Evolutionary conservation across 2,888 invertebrate genomes (phyloP), one percentile per base, ranked within the genome.

Genomic region (Teinopalpus imperialis): DNA sequence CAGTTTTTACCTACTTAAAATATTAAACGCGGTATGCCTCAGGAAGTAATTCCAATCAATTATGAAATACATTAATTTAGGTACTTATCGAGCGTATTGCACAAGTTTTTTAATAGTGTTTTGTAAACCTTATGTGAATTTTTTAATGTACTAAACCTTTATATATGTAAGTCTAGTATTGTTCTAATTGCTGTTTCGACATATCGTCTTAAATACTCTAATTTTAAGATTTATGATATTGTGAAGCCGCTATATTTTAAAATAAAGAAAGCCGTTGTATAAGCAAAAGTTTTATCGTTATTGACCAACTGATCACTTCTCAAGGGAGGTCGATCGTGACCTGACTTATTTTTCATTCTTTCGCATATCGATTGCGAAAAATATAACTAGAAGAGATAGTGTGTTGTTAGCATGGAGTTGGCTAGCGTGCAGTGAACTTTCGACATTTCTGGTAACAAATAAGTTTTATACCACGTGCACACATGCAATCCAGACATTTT

Each of bases 191-290:
- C 80, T 88, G 83, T 88, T 87, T 73, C 68, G 75, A 88, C 88
- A 88, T 88, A 88, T 88, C 88, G 85, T 85, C 83, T 81, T 58
- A 56, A 54, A 75, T 80, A 78, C 74, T 74, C 75, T 87, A 85
- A 69, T 76, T 71, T 63, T 88, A 88, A 87, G 87, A 71, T 81
- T 47, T 73, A 77, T 75, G 67, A 78, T 82, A 87, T 87, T 88
- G 87, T 88, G 86, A 88, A 85, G 81, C 81, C 81, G 80, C 83
- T 87, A 85, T 87, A 86, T 87, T 87, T 88, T 85, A 86, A 88
- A 88, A 86, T 87, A 88, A 88, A 87, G 82, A 77, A 85, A 83
- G 82, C 85, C 81, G 82, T 86, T 86, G 82, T 85, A 81, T 86
- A 86, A 85, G 81, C 87, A 82, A 79, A 81, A 67, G 72, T 83